Evolutionary conservation across 1,140 invertebrate genomes (phyloP), one percentile per base, ranked within the genome.

Genomic region (Caenorhabditis latens): DNA sequence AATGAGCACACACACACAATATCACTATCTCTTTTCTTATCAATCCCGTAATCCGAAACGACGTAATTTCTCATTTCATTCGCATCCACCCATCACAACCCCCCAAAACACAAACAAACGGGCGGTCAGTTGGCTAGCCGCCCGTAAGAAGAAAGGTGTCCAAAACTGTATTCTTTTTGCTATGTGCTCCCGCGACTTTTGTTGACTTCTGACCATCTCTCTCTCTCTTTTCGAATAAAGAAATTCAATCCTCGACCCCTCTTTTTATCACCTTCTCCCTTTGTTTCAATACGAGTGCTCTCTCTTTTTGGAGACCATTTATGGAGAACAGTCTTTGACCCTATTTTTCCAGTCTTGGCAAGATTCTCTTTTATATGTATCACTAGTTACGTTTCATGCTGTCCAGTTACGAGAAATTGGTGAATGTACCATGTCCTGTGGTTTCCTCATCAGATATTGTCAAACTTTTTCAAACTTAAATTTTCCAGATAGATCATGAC

Each of bases 121-220:
- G 11, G n/a, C 61, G 61, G 61, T 21, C 21, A 63, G 24, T 32
- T 32, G 24, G 11, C 50, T 11, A 32, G n/a, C 71, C 43, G 71
- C 21, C 71, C 71, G 46, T 79, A 13, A 24, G 46, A 79, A 50
- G 53, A 79, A 79, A 79, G 71, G 71, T 79, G 71, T 79, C 71
- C 71, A 50, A 79, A 79, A 79, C 71, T 21, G 46, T 79, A 50
- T 79, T 53, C 46, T 48, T 50, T 79, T 21, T 53, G 43, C 43
- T 79, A 42, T 32, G 32, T 32, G 32, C 32, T 32, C 43, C 13
- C 7, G 1, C 21, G 46, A 46, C 53, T 2, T 53, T 11, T 53
- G 46, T 79, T 79, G 71, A n/a, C n/a, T n/a, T n/a, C n/a, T n/a
- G n/a, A 79, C 71, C 40, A 79, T 79, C 71, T 79, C 21, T 63